Evolutionary conservation across 2,888 invertebrate species (phyloP).

Genomic region (Pherbina coryleti): DNA sequence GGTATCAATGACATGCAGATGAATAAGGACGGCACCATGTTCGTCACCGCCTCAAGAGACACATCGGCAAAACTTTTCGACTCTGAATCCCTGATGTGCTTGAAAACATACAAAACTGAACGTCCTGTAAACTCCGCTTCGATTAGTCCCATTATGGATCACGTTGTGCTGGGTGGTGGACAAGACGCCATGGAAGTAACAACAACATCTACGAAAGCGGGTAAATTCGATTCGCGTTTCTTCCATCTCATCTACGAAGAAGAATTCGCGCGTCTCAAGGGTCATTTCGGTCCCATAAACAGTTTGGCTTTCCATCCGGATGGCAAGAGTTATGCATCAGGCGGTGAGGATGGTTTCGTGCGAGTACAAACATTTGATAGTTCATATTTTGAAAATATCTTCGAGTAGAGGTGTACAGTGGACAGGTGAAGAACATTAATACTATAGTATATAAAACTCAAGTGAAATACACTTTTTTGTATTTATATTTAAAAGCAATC

Average conservation of each 20-base stretch:
- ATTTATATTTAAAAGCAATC: neutral
- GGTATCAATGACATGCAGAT: conserved; percentile 97
- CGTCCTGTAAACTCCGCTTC: conserved; percentile 98
- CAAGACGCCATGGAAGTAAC: conserved; percentile 99
- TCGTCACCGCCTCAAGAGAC: conserved; percentile 97
- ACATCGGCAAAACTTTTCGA: conserved; percentile 96
- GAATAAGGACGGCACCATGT: conserved; percentile 92
- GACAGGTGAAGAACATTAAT: neutral
- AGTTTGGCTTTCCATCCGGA: conserved; percentile 98
- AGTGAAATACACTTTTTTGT: neutral
- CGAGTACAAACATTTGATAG: conserved; percentile 96
- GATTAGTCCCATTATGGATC: conserved; percentile 94
- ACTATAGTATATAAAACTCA: conserved; percentile 25
- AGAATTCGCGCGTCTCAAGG: conserved; percentile 97
- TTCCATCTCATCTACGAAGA: conserved; percentile 97
- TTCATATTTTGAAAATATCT: conserved; percentile 85
- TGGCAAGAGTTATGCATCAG: conserved; percentile 95
- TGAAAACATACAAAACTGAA: conserved; percentile 98
- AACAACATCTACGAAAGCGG: conserved; percentile 91
- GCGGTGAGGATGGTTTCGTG: conserved; percentile 99
- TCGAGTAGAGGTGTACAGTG: conserved; percentile 54
- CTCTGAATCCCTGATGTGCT: conserved; percentile 83
- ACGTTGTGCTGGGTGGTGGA: conserved; percentile 98
- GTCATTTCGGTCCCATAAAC: conserved; percentile 99
- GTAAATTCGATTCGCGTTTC: conserved; percentile 96